These are phyloP conservation scores for Cecropterus lyciades DNA, from an alignment of 1,140 invertebrate genomes.

Conservation along the genomic window DNA sequence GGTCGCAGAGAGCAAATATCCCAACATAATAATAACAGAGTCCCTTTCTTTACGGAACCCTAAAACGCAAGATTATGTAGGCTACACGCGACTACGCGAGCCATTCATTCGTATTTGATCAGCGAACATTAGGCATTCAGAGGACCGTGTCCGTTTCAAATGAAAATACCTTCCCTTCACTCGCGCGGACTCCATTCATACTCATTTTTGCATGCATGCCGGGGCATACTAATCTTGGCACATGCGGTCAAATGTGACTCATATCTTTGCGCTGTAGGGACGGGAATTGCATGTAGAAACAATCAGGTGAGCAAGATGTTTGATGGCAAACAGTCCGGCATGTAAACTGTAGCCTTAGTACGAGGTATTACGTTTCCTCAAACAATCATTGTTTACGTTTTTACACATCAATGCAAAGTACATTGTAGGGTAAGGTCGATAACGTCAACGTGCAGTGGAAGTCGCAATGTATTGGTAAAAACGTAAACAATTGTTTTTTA, in stretches of 20 bases:
- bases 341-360: constrained; percentile 28
- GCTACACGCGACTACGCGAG: constrained; percentile 1
- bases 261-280: background rate
- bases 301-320: constrained; percentile 27
- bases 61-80: background rate
- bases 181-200: constrained; percentile 30
- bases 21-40: too few species aligned
- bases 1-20: too few species aligned
- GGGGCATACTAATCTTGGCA: constrained; percentile 22
- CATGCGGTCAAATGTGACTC: background rate
- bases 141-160: constrained; percentile 31
- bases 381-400: too few species aligned
- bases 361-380: too few species aligned
- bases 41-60: background rate
- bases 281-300: background rate
- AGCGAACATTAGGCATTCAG: constrained; percentile 26
- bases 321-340: constrained; percentile 30
- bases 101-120: constrained; percentile 32
- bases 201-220: constrained; percentile 22
- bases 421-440: too few species aligned
- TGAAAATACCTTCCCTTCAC: constrained; percentile 32
- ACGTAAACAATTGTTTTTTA: too few species aligned
- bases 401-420: too few species aligned
- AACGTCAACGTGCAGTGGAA: too few species aligned
- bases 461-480: too few species aligned